Evolutionary conservation across 2,113 vertebrate species (phyloP), one percentile per base, ranked within the genome.

Genomic region (Oceanodroma tethys): DNA sequence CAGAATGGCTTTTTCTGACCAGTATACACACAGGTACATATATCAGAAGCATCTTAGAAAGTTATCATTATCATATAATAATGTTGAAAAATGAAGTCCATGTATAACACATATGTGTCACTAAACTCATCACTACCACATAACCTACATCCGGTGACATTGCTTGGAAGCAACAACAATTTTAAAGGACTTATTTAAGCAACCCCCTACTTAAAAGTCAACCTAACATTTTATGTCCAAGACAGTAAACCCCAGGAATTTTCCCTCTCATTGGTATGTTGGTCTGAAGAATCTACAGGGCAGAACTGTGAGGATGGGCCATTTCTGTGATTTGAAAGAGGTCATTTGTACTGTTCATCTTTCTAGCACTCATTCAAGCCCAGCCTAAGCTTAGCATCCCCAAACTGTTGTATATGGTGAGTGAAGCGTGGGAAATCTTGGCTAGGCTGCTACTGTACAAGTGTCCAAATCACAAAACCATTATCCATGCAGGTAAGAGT

Each of bases 341-440:
- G 6, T 47, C 5, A 7, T 38, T 83, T 40, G 22, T 30, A n/a
- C 36, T 14, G 11, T 36, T 66, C 10, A 26, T 27, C 58, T 13
- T 89, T 30, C 43, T 7, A 45, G 55, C 17, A 34, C 43, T 80
- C 47, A 17, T 30, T 74, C 40, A 84, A 58, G 38, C 16, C 12
- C 59, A 75, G 17, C 5, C 59, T 26, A 48, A 42, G 11, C 4
- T 42, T 34, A 65, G 15, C 8, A 17, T 16, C 43, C 55, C 8
- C 50, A 29, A 50, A 15, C 16, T 25, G 45, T 19, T 73, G 18
- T 3, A 8, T 8, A 8, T 17, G 0, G 0, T 4, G 18, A 58
- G 23, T 8, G 4, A 48, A 58, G 25, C 3, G 15, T 21, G 56
- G 13, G 26, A 71, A 70, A 55, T 5, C 22, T n/a, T 18, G 11